A percentile compares a stretch with the other conserved stretches of the same genome.
Conservation (phyloP, 2,888 invertebrate species). For the Spilarctia lutea region DNA sequence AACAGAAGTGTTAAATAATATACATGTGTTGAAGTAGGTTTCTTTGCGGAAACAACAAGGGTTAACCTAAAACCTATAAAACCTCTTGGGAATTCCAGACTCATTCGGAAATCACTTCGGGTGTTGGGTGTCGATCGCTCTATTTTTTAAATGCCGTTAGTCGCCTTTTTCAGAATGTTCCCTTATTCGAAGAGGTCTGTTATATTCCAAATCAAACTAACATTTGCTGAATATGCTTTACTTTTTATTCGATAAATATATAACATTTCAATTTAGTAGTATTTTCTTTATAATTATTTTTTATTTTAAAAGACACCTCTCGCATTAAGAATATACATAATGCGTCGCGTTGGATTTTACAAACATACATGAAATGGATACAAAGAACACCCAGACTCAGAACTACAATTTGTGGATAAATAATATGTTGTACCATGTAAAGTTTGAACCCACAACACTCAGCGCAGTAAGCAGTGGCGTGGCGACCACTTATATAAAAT, state of each 20-base stretch:
- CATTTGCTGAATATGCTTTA: neutral
- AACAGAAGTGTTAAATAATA: neutral
- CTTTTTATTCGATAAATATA: neutral
- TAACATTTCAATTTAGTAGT: too few relatives aligned
- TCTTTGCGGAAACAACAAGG: neutral
- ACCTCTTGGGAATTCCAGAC: conserved; percentile 14
- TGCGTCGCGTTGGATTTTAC: too few relatives aligned
- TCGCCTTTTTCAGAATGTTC: neutral
- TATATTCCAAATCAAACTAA: neutral
- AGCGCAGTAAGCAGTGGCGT: too few relatives aligned
- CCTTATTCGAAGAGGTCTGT: neutral
- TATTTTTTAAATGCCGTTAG: conserved; percentile 21
- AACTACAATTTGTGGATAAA: too few relatives aligned
- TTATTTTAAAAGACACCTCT: too few relatives aligned
- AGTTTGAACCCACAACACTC: too few relatives aligned
- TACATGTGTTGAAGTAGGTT: neutral
- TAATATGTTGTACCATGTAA: too few relatives aligned
- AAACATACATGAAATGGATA: too few relatives aligned
- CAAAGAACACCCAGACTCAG: too few relatives aligned
- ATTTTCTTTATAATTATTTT: too few relatives aligned
- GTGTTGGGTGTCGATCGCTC: conserved; percentile 16
- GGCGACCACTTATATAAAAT: neutral
- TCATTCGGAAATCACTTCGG: conserved; percentile 24
- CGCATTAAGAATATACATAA: too few relatives aligned
- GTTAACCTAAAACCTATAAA: conserved; percentile 2